A percentile compares a stretch with the other conserved stretches of the same genome.
phyloP scores from a whole-genome alignment of 2,797 vertebrate genomes.

The Xiphophorus birchmanni region DNA sequence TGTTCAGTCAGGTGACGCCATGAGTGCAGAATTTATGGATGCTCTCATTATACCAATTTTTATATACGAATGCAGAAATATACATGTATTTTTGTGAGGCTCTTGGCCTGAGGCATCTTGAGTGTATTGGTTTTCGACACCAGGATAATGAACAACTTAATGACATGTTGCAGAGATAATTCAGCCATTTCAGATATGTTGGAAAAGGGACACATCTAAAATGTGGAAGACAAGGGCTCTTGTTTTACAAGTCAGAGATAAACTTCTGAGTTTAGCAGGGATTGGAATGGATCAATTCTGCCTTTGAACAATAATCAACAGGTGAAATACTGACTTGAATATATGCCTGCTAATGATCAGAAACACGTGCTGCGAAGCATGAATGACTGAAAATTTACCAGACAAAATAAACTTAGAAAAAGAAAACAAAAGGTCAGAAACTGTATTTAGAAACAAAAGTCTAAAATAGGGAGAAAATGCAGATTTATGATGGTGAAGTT shows the following conservation, averaged over 20 bases:
- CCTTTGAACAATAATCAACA: not conserved
- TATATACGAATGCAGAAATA: not conserved
- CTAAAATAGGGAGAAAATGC: conserved; percentile 10
- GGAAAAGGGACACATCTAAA: not conserved
- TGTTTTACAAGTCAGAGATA: not conserved
- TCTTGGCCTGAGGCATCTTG: not conserved
- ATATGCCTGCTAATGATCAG: not conserved
- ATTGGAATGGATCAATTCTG: not conserved
- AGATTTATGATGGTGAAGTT: not conserved
- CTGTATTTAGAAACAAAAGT: not conserved
- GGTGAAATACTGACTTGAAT: not conserved
- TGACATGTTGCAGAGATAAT: not conserved
- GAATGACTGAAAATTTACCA: not conserved
- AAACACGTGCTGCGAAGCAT: not conserved
- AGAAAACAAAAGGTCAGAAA: not conserved
- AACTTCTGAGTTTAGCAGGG: not conserved
- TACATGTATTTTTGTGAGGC: not conserved
- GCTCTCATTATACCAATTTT: not conserved
- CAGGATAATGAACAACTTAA: not conserved
- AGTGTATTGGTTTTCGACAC: not conserved
- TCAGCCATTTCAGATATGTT: not conserved
- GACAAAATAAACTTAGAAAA: not conserved
- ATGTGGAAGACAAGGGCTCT: not conserved
- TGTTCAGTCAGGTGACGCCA: not conserved
- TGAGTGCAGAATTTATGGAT: not conserved